Evolutionary conservation across 2,888 invertebrate genomes (phyloP), one percentile per base, ranked within the genome.

Genomic region (Limenitis camilla): DNA sequence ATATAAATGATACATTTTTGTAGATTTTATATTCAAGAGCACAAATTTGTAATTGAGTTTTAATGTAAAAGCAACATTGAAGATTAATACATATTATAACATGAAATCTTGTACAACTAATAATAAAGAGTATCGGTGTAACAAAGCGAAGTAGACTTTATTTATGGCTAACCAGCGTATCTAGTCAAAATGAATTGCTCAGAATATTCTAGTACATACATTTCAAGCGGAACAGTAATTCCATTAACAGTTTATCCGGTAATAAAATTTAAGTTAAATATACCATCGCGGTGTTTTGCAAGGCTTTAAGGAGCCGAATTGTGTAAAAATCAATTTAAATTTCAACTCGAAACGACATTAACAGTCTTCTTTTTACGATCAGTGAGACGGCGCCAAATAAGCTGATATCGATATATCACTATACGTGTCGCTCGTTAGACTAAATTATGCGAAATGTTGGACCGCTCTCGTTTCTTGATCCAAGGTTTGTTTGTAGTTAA

Each of bases 191-290:
- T 19, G 19, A 19, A 19, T 19, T 2, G 19, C 19, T 19, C 1
- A 19, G 19, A 19, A 19, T 19, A 19, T 19, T 19, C 19, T 19
- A 19, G 19, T 19, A 19, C 2, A 3, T 19, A 19, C 19, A 19
- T 19, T 19, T 19, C 19, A 19, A 19, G 3, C 19, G 19, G 19
- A 19, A 19, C 3, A 19, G 19, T 19, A 19, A 19, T 19, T 19
- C 19, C 19, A 19, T 19, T 62, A 66, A 70, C 66, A 67, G 71
- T 72, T 71, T 69, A 63, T 65, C 64, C 70, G 73, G 76, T 72
- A 71, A 77, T 72, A 71, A 71, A 67, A 65, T 67, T 64, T 67
- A 62, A 60, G 49, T 55, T 58, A 61, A 64, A 74, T 69, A 64
- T 68, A 66, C 67, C 61, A 62, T 61, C 63, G 66, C 54, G 59